A percentile compares a stretch with the other conserved stretches of the same genome.
phyloP scores from a whole-genome alignment of 2,888 invertebrate species.

The Cremastinae sp. region DNA sequence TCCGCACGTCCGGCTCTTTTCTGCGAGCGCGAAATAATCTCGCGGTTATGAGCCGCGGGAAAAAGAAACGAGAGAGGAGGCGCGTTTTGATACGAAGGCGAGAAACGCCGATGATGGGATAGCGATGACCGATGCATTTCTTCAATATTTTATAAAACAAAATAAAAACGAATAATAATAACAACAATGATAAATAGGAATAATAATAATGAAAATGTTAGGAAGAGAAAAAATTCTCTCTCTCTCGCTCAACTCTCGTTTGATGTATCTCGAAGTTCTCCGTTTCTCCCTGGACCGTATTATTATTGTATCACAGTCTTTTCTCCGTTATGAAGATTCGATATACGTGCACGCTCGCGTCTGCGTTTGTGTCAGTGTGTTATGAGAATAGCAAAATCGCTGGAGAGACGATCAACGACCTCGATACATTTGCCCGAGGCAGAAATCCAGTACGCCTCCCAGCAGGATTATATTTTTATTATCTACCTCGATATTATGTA shows the following conservation, averaged over 20 bases:
- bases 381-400: constrained; percentile 46
- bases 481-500: neutral
- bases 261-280: constrained; percentile 40
- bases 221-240: neutral
- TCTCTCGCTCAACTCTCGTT: constrained; percentile 14
- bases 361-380: constrained; percentile 4
- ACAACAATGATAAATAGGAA: neutral
- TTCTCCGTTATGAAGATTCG: constrained; percentile 49
- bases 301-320: constrained; percentile 38
- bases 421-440: constrained; percentile 54
- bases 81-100: constrained; percentile 8
- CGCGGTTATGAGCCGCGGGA: neutral
- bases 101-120: constrained; percentile 32
- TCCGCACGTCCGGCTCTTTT: neutral
- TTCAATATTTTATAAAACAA: constrained; percentile 21
- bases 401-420: constrained; percentile 56
- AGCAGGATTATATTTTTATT: constrained; percentile 40
- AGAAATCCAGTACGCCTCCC: constrained; percentile 51
- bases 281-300: constrained; percentile 27
- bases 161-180: neutral
- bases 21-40: too few relatives aligned
- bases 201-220: neutral
- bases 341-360: constrained; percentile 19
- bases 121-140: constrained; percentile 9
- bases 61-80: constrained; percentile 3